Percentiles rank a stretch among this genome's conserved stretches.
These are phyloP conservation scores for Lasioglossum albipes DNA, from an alignment of 1,140 invertebrate genomes.

Conservation along the genomic window DNA sequence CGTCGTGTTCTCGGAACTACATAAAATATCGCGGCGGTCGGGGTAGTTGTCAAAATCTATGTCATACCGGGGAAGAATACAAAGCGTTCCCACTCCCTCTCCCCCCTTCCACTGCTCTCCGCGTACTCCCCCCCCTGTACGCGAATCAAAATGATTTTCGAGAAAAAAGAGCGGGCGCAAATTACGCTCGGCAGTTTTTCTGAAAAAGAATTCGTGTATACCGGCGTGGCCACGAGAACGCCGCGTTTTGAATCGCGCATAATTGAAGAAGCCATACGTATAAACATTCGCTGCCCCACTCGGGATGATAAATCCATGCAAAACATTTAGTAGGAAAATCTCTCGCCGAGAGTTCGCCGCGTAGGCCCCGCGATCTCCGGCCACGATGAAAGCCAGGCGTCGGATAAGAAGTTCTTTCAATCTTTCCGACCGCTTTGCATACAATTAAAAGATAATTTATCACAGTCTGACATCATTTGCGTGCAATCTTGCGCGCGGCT, in stretches of 20 bases:
- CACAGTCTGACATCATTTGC: background rate
- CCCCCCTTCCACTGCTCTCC: too few species aligned
- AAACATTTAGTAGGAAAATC: constrained; percentile 26
- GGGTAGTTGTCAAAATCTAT: constrained; percentile 48
- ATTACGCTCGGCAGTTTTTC: constrained; percentile 49
- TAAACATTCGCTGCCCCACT: constrained; percentile 14
- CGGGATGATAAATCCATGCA: constrained; percentile 14
- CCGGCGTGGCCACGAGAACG: constrained; percentile 8
- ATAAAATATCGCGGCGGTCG: constrained; percentile 24
- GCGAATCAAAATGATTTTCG: constrained; percentile 42
- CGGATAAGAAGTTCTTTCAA: constrained; percentile 21
- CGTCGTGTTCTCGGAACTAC: constrained; percentile 35
- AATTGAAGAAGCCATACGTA: constrained; percentile 41
- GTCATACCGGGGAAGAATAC: constrained; percentile 39
- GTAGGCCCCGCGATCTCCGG: background rate
- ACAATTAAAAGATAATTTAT: constrained; percentile 21
- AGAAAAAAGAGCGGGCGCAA: constrained; percentile 34
- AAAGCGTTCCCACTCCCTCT: constrained; percentile 10
- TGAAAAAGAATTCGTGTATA: constrained; percentile 40
- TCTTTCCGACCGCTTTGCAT: background rate
- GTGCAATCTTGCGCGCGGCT: background rate
- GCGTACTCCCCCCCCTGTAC: constrained; percentile 10
- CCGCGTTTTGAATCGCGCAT: constrained; percentile 41
- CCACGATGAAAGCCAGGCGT: constrained; percentile 1
- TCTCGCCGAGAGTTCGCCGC: constrained; percentile 13